Evolutionary conservation across 2,888 invertebrate genomes (phyloP).

Genomic region (Tridacna gigas): DNA sequence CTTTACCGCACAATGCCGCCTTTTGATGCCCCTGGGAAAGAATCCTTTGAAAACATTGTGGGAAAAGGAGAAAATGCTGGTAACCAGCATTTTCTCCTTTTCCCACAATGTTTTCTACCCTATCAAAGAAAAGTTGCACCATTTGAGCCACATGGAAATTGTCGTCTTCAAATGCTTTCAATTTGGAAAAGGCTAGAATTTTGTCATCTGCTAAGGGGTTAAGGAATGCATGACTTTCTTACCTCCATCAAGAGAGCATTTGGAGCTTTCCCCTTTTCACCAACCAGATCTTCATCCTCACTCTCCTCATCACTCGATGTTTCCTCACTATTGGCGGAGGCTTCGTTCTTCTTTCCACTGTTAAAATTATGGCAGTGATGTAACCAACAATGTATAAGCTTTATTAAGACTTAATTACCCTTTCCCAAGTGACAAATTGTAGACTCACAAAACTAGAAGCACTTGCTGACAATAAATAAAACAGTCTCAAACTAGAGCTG

Average conservation of each 20-base stretch:
- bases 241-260: slow-evolving; percentile 80
- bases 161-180: too few species aligned
- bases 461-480: too few species aligned
- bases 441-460: too few species aligned
- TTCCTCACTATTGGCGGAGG: slow-evolving; percentile 46
- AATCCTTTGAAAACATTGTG: background rate
- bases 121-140: too few species aligned
- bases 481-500: too few species aligned
- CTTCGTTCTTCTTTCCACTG: slow-evolving; percentile 51
- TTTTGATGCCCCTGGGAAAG: background rate
- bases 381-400: too few species aligned
- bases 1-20: too few species aligned
- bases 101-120: background rate
- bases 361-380: background rate
- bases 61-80: slow-evolving; percentile 1
- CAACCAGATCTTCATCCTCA: slow-evolving; percentile 69
- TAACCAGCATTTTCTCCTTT: slow-evolving; percentile 2
- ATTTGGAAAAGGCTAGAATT: too few species aligned
- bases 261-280: slow-evolving; percentile 75
- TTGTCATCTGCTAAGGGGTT: background rate
- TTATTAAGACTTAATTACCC: too few species aligned
- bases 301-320: slow-evolving; percentile 67
- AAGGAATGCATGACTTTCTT: background rate
- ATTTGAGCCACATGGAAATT: too few species aligned
- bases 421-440: too few species aligned